Conservation (phyloP, 2,888 invertebrate genomes). For the Stegana nigrithorax region DNA sequence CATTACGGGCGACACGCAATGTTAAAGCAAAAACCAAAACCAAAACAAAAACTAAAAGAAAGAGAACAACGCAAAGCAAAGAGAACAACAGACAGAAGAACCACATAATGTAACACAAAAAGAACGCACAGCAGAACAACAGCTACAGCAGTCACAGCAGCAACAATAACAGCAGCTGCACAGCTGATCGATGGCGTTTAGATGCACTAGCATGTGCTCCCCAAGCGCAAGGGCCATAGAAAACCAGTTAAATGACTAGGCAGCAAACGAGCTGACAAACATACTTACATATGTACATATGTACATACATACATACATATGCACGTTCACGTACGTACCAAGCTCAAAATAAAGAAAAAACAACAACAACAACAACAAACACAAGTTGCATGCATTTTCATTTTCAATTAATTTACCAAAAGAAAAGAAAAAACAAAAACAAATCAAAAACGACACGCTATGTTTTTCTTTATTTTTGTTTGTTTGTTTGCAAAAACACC, state of each 20-base stretch:
- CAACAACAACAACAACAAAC: background rate
- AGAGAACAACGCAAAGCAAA: background rate
- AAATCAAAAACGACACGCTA: slow-evolving; percentile 14
- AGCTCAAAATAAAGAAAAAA: slow-evolving; percentile 14
- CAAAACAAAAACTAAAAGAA: background rate
- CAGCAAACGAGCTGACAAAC: slow-evolving; percentile 7
- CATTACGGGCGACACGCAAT: background rate
- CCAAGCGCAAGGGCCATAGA: background rate
- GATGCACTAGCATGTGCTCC: slow-evolving; percentile 5
- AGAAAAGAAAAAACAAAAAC: slow-evolving; percentile 16
- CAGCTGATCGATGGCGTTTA: too few relatives aligned
- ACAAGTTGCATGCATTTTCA: slow-evolving; percentile 12
- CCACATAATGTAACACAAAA: background rate
- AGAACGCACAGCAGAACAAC: slow-evolving; percentile 4
- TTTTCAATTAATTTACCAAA: slow-evolving; percentile 19
- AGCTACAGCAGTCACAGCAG: background rate
- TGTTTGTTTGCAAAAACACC: slow-evolving; percentile 1
- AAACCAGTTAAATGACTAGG: slow-evolving; percentile 1
- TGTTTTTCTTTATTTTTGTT: background rate
- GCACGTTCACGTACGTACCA: background rate
- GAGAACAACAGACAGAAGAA: background rate
- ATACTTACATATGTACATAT: background rate
- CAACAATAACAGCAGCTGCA: background rate
- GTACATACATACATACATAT: background rate
- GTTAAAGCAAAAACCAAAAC: background rate